A percentile compares a stretch with the other conserved stretches of the same genome.
Conservation (phyloP, 2,888 invertebrate species). For the Cynaeus angustus region DNA sequence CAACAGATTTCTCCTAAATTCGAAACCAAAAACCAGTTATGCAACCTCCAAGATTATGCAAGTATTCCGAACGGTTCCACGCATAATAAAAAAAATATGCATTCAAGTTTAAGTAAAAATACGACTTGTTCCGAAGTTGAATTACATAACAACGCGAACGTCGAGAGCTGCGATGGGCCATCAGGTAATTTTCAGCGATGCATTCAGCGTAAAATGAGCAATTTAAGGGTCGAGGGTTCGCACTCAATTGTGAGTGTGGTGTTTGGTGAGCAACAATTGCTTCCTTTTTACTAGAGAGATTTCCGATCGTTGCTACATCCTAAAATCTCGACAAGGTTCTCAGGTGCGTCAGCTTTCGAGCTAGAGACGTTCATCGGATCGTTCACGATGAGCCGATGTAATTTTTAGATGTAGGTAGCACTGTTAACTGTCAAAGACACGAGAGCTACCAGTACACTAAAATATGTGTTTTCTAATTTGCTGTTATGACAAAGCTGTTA, state of each 20-base stretch:
- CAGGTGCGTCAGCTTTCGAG: slow-evolving; percentile 55
- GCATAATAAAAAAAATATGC: slow-evolving; percentile 8
- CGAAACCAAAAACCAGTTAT: slow-evolving; percentile 29
- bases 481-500: too few species aligned
- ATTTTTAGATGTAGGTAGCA: not conserved
- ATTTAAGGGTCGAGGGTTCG: slow-evolving; percentile 47
- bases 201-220: slow-evolving; percentile 42
- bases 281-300: slow-evolving; percentile 51
- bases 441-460: too few species aligned
- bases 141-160: slow-evolving; percentile 36
- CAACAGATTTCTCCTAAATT: slow-evolving; percentile 13
- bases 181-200: slow-evolving; percentile 40
- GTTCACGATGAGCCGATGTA: not conserved
- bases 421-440: too few species aligned
- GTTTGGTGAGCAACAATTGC: slow-evolving; percentile 55
- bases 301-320: slow-evolving; percentile 50
- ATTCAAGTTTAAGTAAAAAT: slow-evolving; percentile 29
- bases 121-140: slow-evolving; percentile 27
- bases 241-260: slow-evolving; percentile 45
- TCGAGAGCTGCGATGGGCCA: slow-evolving; percentile 27
- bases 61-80: slow-evolving; percentile 8
- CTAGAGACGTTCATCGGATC: slow-evolving; percentile 50
- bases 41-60: slow-evolving; percentile 27
- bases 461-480: too few species aligned
- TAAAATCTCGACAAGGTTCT: slow-evolving; percentile 54